Evolutionary conservation across 2,113 vertebrate species (phyloP).

Genomic region (Lamprologus tigripictilis): DNA sequence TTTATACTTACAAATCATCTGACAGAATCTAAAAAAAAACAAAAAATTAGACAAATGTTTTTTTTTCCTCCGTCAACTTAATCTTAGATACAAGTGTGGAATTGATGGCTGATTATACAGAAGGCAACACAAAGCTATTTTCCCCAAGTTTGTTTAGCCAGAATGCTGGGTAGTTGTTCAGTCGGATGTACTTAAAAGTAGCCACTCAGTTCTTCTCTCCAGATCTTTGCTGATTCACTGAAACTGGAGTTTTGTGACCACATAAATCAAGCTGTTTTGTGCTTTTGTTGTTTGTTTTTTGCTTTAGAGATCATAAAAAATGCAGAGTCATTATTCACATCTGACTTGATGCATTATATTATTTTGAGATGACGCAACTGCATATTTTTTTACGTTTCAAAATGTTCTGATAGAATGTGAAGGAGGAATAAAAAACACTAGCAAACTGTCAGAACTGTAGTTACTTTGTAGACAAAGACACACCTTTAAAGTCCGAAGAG

Average conservation of each 20-base stretch:
- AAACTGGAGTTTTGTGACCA: neutral
- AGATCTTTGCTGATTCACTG: neutral
- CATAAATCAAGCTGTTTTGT: neutral
- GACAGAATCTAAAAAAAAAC: neutral
- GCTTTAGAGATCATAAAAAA: neutral
- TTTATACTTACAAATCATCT: neutral
- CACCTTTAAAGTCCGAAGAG: neutral
- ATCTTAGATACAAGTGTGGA: neutral
- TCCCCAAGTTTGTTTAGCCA: neutral
- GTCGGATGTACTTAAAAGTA: neutral
- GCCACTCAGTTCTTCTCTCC: neutral
- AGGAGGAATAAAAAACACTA: neutral
- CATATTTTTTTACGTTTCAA: neutral
- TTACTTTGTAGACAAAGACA: neutral
- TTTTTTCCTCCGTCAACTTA: neutral
- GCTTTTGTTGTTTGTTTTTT: neutral
- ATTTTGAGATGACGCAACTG: neutral
- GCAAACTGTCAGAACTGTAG: neutral
- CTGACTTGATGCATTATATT: neutral
- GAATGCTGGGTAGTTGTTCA: neutral
- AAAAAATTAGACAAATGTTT: neutral
- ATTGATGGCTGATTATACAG: neutral
- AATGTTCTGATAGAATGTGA: neutral
- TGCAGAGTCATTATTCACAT: neutral
- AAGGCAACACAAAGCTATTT: neutral